phyloP scores from a whole-genome alignment of 2,888 invertebrate genomes.

The Elegia similella region DNA sequence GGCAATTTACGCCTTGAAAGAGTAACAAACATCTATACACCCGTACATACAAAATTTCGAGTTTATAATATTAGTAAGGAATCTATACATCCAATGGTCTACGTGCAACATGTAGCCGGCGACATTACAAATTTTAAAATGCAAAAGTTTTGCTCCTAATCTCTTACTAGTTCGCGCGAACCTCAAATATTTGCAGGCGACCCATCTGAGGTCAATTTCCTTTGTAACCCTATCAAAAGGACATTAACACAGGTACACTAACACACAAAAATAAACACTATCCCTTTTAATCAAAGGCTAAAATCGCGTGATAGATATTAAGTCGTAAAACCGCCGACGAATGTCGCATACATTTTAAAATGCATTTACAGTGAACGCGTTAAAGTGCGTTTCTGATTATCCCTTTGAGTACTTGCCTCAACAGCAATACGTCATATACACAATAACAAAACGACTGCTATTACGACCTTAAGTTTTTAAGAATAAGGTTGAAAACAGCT shows the following conservation, averaged over 20 bases:
- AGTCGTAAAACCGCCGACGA: constrained; percentile 52
- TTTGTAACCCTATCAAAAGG: constrained; percentile 36
- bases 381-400: constrained; percentile 55
- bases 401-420: constrained; percentile 29
- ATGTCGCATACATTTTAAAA: constrained; percentile 39
- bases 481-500: constrained; percentile 30
- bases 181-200: constrained; percentile 75
- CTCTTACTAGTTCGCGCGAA: constrained; percentile 64
- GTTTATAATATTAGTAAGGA: too few relatives aligned
- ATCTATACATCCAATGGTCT: too few relatives aligned
- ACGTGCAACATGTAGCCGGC: constrained; percentile 1
- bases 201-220: constrained; percentile 77
- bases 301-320: constrained; percentile 26
- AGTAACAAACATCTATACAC: too few relatives aligned
- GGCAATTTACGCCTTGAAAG: too few relatives aligned
- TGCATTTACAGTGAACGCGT: constrained; percentile 44
- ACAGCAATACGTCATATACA: constrained; percentile 34
- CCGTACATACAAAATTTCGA: too few relatives aligned
- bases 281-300: constrained; percentile 3
- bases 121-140: constrained; percentile 44
- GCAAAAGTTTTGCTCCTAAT: constrained; percentile 60
- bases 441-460: constrained; percentile 5
- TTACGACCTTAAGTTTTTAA: constrained; percentile 19
- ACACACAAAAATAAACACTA: constrained; percentile 30
- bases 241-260: constrained; percentile 28